These are phyloP conservation scores for Ctenomys sociabilis DNA, from an alignment of 2,113 vertebrate species.

Conservation along the genomic window DNA sequence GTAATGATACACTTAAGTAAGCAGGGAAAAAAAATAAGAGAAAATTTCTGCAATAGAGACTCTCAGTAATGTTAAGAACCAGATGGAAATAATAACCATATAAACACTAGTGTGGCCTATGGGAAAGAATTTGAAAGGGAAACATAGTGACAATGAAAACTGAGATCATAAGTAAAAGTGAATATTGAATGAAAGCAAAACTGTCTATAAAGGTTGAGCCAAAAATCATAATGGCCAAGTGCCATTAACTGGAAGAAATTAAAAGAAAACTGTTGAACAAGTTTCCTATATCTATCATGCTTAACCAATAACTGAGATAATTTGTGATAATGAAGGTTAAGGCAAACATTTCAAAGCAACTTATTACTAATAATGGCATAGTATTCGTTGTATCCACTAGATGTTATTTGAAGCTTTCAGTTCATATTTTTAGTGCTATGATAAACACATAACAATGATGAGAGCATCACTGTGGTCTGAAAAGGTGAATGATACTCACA, in stretches of 20 bases:
- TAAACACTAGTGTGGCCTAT: not conserved
- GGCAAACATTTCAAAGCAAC: not conserved
- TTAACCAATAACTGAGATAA: not conserved
- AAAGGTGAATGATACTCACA: not conserved
- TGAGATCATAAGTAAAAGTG: constrained; percentile 47
- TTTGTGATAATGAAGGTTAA: not conserved
- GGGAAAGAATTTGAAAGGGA: constrained; percentile 28
- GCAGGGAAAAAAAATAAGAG: not conserved
- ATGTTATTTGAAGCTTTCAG: not conserved
- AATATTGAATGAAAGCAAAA: constrained; percentile 29
- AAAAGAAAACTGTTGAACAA: constrained; percentile 47
- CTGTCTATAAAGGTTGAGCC: not conserved
- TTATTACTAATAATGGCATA: constrained; percentile 17
- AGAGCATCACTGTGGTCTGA: too few species aligned
- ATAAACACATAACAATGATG: not conserved
- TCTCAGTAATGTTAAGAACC: not conserved
- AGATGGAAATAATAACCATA: constrained; percentile 42
- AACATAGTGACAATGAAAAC: not conserved
- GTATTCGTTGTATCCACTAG: not conserved
- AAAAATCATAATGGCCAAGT: not conserved
- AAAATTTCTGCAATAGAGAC: not conserved
- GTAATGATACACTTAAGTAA: not conserved
- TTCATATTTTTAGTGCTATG: not conserved
- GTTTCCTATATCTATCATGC: not conserved
- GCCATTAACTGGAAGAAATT: constrained; percentile 17